These are phyloP conservation scores for Lasioglossum lativentre DNA, from an alignment of 2,888 invertebrate genomes.

Conservation along the genomic window DNA sequence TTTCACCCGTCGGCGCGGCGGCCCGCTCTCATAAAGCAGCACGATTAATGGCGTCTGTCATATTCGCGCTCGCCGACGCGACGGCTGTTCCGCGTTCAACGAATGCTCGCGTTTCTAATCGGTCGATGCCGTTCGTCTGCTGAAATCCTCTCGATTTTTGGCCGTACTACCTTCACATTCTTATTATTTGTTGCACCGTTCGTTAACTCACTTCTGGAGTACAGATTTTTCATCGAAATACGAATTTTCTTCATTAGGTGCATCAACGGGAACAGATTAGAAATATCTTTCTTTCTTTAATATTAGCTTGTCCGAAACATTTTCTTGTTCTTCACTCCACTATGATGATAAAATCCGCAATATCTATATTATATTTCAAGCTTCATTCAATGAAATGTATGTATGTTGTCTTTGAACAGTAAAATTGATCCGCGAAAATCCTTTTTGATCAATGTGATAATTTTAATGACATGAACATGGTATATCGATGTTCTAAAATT, in stretches of 20 bases:
- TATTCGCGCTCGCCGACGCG: constrained; percentile 45
- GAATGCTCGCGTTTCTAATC: constrained; percentile 10
- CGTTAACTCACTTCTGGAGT: background rate
- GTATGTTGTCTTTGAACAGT: no score
- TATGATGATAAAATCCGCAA: background rate
- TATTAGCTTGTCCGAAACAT: background rate
- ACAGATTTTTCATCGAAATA: background rate
- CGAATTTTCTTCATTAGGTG: background rate
- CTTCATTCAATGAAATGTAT: background rate
- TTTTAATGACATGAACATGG: background rate
- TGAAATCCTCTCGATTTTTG: background rate
- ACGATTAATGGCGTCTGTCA: constrained; percentile 67
- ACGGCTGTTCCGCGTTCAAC: constrained; percentile 30
- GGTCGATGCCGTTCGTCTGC: background rate
- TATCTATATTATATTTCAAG: background rate
- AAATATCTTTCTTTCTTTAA: background rate
- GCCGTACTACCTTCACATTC: background rate
- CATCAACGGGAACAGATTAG: background rate
- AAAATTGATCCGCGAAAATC: no score
- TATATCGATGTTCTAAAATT: background rate
- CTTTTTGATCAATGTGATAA: no score
- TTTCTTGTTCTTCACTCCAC: no score
- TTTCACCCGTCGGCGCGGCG: constrained; percentile 39
- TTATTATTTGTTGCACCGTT: background rate
- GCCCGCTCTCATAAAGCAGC: constrained; percentile 58